These are phyloP conservation scores for Cremastinae sp. DNA, from an alignment of 2,888 invertebrate species.

Conservation along the genomic window DNA sequence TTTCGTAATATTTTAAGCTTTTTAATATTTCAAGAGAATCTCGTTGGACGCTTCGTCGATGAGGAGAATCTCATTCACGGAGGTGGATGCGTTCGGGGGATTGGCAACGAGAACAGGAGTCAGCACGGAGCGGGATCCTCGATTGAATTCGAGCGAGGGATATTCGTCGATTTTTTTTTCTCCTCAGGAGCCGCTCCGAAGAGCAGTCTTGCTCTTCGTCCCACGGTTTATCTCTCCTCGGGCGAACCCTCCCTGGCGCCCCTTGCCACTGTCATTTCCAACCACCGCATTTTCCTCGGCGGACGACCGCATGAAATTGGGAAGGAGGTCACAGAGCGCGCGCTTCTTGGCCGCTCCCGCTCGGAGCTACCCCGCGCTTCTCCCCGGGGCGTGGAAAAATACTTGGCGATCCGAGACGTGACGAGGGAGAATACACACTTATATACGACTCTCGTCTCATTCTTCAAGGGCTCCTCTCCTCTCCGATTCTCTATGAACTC, in stretches of 20 bases:
- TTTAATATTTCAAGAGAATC: too few species aligned
- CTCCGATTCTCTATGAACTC: slow-evolving; percentile 35
- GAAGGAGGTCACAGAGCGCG: slow-evolving; percentile 58
- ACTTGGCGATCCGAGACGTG: slow-evolving; percentile 60
- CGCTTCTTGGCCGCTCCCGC: slow-evolving; percentile 60
- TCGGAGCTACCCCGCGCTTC: slow-evolving; percentile 51
- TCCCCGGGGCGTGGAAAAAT: slow-evolving; percentile 61
- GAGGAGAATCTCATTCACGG: not conserved
- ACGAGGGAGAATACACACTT: slow-evolving; percentile 39
- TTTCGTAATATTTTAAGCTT: too few species aligned
- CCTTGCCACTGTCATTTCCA: slow-evolving; percentile 38
- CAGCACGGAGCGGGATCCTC: slow-evolving; percentile 41
- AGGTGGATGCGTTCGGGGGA: not conserved
- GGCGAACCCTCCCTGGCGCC: slow-evolving; percentile 7
- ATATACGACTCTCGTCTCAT: slow-evolving; percentile 32
- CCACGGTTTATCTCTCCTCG: slow-evolving; percentile 3
- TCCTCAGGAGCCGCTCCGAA: slow-evolving; percentile 11
- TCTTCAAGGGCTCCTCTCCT: slow-evolving; percentile 32
- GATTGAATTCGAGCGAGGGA: slow-evolving; percentile 44
- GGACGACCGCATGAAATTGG: slow-evolving; percentile 59
- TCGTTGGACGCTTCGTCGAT: too few species aligned
- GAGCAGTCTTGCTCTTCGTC: slow-evolving; percentile 29
- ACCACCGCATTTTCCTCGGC: slow-evolving; percentile 47
- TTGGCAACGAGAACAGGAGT: too few species aligned
- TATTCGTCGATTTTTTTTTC: slow-evolving; percentile 42